phyloP scores from a whole-genome alignment of 2,888 invertebrate genomes.

The Gymnoscelis rufifasciata region DNA sequence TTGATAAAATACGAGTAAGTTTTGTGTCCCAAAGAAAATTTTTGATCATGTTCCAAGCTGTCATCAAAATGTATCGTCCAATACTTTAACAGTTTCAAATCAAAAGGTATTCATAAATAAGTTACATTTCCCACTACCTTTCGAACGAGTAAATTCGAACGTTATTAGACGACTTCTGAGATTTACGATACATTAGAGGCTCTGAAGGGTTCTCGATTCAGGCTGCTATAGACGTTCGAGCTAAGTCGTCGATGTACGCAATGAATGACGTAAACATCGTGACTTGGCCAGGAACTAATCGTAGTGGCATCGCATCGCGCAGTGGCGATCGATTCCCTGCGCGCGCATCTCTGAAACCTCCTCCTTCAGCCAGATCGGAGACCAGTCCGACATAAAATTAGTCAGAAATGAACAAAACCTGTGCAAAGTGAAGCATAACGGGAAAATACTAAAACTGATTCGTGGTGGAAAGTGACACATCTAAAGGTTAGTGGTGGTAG shows the following conservation, averaged over 20 bases:
- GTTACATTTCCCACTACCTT: neutral
- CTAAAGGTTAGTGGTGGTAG: slow-evolving; percentile 45
- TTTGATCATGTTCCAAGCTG: neutral
- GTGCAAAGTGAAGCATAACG: slow-evolving; percentile 57
- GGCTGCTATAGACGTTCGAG: slow-evolving; percentile 46
- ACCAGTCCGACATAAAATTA: slow-evolving; percentile 63
- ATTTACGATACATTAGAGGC: slow-evolving; percentile 14
- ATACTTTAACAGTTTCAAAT: no score
- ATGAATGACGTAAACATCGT: slow-evolving; percentile 72
- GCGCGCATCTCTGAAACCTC: slow-evolving; percentile 69
- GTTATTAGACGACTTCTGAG: slow-evolving; percentile 2
- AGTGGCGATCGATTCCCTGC: slow-evolving; percentile 72
- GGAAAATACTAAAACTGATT: slow-evolving; percentile 35
- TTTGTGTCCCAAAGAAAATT: no score
- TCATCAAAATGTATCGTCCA: no score
- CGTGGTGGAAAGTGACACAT: slow-evolving; percentile 32
- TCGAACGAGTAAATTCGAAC: neutral
- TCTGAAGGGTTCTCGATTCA: slow-evolving; percentile 30
- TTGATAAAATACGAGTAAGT: no score
- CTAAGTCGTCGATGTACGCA: slow-evolving; percentile 70
- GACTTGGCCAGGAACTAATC: slow-evolving; percentile 54
- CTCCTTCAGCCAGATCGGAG: slow-evolving; percentile 53
- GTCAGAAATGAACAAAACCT: slow-evolving; percentile 71
- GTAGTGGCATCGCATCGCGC: slow-evolving; percentile 60
- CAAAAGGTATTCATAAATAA: slow-evolving; percentile 4